A percentile compares a stretch with the other conserved stretches of the same genome.
These are phyloP conservation scores for Lepisosteus oculatus DNA, from an alignment of 2,113 vertebrate genomes.

Conservation along the genomic window DNA sequence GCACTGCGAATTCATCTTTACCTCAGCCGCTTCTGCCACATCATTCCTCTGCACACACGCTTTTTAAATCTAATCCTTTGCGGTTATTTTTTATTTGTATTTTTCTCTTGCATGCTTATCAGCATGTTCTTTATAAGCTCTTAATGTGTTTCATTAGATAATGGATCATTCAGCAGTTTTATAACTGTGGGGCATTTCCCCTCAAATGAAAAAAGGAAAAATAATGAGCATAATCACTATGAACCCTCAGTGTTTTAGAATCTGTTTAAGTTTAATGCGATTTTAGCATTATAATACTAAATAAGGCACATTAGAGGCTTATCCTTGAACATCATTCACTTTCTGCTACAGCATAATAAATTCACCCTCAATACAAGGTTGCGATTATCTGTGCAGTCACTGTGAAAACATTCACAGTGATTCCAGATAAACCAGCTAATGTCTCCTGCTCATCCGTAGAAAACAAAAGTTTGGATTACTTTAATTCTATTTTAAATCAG, in stretches of 20 bases:
- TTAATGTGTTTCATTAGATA: slow-evolving; percentile 16
- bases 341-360: slow-evolving; percentile 14
- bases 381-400: slow-evolving; percentile 20
- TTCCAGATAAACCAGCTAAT: slow-evolving; percentile 14
- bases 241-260: slow-evolving; percentile 9
- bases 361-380: slow-evolving; percentile 12
- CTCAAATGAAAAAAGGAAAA: slow-evolving; percentile 4
- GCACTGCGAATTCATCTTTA: too few relatives aligned
- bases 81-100: neutral
- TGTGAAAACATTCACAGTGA: slow-evolving; percentile 13
- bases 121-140: neutral
- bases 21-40: too few relatives aligned
- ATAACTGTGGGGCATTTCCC: slow-evolving; percentile 15
- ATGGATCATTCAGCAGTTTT: slow-evolving; percentile 19
- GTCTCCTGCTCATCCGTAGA: neutral
- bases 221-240: slow-evolving; percentile 25
- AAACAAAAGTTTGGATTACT: slow-evolving; percentile 5
- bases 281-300: slow-evolving; percentile 22
- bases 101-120: slow-evolving; percentile 12
- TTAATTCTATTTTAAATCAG: slow-evolving; percentile 4
- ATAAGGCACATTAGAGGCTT: slow-evolving; percentile 15
- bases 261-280: slow-evolving; percentile 24
- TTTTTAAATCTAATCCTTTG: slow-evolving; percentile 9
- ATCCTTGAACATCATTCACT: slow-evolving; percentile 13
- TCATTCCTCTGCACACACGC: neutral